Conservation (phyloP, 2,888 invertebrate genomes). For the Anthophora plumipes region DNA sequence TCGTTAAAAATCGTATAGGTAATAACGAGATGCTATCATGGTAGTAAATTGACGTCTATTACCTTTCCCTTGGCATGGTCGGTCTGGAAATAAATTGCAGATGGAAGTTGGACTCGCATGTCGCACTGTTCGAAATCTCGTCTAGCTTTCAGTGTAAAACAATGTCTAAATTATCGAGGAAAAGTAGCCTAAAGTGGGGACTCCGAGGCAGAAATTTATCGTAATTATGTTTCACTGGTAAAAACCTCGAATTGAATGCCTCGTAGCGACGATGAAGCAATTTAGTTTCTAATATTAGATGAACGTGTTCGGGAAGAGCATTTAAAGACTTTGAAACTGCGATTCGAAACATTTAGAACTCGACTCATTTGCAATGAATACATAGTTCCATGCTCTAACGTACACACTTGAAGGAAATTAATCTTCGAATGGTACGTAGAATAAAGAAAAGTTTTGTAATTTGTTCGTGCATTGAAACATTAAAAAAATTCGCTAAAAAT, state of each 20-base stretch:
- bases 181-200: conserved; percentile 32
- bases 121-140: conserved; percentile 19
- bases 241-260: conserved; percentile 19
- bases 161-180: conserved; percentile 50
- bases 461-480: too few relatives aligned
- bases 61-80: conserved; percentile 23
- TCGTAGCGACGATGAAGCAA: conserved; percentile 12
- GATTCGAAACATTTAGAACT: background rate
- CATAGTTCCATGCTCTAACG: background rate
- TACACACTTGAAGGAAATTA: too few relatives aligned
- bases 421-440: too few relatives aligned
- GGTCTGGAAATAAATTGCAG: conserved; percentile 25
- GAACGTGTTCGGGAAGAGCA: background rate
- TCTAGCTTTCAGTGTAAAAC: conserved; percentile 12
- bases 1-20: conserved; percentile 24
- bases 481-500: too few relatives aligned
- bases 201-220: conserved; percentile 12
- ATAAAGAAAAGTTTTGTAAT: too few relatives aligned
- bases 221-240: conserved; percentile 32
- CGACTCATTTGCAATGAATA: background rate
- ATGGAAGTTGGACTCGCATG: conserved; percentile 43
- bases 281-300: conserved; percentile 15
- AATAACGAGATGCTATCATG: conserved; percentile 30
- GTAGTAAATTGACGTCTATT: conserved; percentile 44
- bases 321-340: conserved; percentile 3